These are phyloP conservation scores for Catocala fraxini DNA, from an alignment of 2,888 invertebrate genomes.

Conservation along the genomic window DNA sequence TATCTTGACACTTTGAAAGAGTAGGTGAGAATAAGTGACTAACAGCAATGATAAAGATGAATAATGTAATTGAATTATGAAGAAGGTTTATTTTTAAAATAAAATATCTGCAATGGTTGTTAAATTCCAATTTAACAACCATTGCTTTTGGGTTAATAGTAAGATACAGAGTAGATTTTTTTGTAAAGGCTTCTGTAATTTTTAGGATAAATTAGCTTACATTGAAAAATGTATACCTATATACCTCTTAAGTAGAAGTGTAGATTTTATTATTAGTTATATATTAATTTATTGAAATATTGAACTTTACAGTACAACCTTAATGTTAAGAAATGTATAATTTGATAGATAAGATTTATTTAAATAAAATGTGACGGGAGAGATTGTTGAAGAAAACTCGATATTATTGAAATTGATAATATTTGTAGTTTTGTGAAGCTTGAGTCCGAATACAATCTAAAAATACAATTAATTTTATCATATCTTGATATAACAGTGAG, in stretches of 20 bases:
- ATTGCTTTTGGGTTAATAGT: too few relatives aligned
- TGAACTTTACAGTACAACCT: slow-evolving; percentile 43
- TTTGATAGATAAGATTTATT: background rate
- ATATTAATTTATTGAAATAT: slow-evolving; percentile 1
- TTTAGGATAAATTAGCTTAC: too few relatives aligned
- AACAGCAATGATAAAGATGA: too few relatives aligned
- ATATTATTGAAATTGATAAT: slow-evolving; percentile 64
- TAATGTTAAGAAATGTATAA: background rate
- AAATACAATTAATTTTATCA: background rate
- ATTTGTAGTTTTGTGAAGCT: slow-evolving; percentile 57
- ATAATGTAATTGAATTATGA: too few relatives aligned
- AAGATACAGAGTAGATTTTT: background rate
- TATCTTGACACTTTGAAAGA: too few relatives aligned
- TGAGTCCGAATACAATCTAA: slow-evolving; percentile 19
- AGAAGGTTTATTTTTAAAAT: background rate
- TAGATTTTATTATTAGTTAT: background rate
- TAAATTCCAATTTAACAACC: too few relatives aligned
- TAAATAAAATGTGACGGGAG: slow-evolving; percentile 2
- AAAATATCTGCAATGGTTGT: background rate
- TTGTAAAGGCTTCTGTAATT: too few relatives aligned
- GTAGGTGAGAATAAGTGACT: too few relatives aligned
- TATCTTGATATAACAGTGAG: too few relatives aligned
- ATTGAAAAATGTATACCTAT: background rate
- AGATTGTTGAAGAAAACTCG: slow-evolving; percentile 52
- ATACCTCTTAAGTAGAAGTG: background rate